These are phyloP conservation scores for Halictus quadricinctus DNA, from an alignment of 2,888 invertebrate species.

Conservation along the genomic window DNA sequence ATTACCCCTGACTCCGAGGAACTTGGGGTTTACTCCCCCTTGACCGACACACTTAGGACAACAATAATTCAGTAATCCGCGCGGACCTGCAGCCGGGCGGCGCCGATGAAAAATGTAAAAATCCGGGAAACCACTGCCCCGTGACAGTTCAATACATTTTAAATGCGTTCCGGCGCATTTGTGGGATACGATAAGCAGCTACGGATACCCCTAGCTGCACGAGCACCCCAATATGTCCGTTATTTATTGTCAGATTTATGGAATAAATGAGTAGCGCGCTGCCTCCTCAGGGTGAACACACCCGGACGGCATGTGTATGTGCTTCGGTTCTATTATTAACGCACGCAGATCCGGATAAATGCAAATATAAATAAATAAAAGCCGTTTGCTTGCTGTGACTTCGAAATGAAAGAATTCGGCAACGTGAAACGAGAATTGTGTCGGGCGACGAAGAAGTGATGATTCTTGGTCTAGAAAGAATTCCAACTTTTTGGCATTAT, in stretches of 20 bases:
- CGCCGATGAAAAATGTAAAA: slow-evolving; percentile 81
- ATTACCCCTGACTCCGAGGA: slow-evolving; percentile 53
- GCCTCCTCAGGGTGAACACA: slow-evolving; percentile 28
- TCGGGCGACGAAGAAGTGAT: background rate
- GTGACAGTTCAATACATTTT: slow-evolving; percentile 83
- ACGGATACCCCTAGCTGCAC: slow-evolving; percentile 36
- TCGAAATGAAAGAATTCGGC: background rate
- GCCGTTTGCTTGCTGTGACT: background rate
- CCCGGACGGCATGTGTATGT: slow-evolving; percentile 42
- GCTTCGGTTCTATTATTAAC: slow-evolving; percentile 72
- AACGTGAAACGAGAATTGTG: background rate
- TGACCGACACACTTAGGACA: slow-evolving; percentile 73
- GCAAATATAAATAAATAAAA: slow-evolving; percentile 12
- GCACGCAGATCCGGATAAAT: slow-evolving; percentile 20
- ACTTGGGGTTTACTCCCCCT: slow-evolving; percentile 66
- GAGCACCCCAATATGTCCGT: slow-evolving; percentile 76
- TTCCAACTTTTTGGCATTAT: background rate
- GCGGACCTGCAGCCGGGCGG: slow-evolving; percentile 58
- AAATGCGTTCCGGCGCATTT: slow-evolving; percentile 82
- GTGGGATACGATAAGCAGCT: slow-evolving; percentile 76
- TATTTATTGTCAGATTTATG: slow-evolving; percentile 82
- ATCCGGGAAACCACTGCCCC: slow-evolving; percentile 78
- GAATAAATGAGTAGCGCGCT: slow-evolving; percentile 78
- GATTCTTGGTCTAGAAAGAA: background rate
- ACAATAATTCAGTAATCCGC: slow-evolving; percentile 79